Evolutionary conservation across 2,113 vertebrate species (phyloP).

Genomic region (Myotis yumanensis): DNA sequence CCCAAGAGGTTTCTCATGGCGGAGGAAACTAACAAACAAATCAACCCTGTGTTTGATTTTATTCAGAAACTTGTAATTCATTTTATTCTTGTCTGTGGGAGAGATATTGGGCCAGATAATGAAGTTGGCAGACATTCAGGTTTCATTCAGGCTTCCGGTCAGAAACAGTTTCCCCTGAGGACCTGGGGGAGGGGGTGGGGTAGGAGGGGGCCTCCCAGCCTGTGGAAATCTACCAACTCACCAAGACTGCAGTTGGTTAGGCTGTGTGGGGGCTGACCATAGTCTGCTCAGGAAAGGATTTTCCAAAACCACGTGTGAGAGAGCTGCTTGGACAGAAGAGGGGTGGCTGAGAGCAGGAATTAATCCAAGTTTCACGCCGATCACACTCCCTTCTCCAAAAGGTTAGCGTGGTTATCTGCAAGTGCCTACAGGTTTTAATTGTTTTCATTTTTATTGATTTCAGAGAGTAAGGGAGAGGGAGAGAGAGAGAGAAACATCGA

Average conservation of each 20-base stretch:
- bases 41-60: not conserved
- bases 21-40: not conserved
- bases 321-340: not conserved
- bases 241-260: accelerated
- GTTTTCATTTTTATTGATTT: no score
- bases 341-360: not conserved
- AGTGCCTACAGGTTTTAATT: not conserved
- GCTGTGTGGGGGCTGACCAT: not conserved
- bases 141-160: not conserved
- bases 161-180: not conserved
- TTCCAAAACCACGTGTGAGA: not conserved
- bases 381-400: not conserved
- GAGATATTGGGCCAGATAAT: not conserved
- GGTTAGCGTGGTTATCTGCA: not conserved
- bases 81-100: not conserved
- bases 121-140: not conserved
- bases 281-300: not conserved
- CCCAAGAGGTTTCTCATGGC: not conserved
- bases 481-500: no score
- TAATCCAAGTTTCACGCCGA: not conserved
- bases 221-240: not conserved
- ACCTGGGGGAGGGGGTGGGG: not conserved
- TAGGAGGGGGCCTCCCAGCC: not conserved
- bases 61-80: not conserved
- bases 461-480: no score